Evolutionary conservation across 1,140 invertebrate genomes (phyloP).

Genomic region (Tetramorium simillimum): DNA sequence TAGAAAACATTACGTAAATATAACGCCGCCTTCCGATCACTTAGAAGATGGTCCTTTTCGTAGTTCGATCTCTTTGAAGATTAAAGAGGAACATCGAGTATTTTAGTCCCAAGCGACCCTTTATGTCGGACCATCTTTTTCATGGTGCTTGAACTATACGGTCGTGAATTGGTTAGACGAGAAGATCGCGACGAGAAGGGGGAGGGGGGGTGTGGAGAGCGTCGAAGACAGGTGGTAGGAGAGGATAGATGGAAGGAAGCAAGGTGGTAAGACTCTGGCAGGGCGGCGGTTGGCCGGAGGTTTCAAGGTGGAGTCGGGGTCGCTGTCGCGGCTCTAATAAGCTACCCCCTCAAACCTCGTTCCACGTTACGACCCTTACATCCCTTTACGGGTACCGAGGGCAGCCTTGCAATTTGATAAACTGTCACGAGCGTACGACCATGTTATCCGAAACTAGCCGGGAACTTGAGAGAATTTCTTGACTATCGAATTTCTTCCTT

Average conservation of each 20-base stretch:
- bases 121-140: conserved; percentile 69
- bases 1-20: neutral
- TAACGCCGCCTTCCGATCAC: neutral
- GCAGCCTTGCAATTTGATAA: conserved; percentile 76
- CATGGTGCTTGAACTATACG: conserved; percentile 63
- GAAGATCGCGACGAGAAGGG: neutral
- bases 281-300: conserved; percentile 74
- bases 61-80: conserved; percentile 69
- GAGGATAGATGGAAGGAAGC: conserved; percentile 68
- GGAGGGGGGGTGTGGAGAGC: neutral
- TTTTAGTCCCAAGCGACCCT: conserved; percentile 73
- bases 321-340: conserved; percentile 76
- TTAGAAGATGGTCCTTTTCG: conserved; percentile 21
- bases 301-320: conserved; percentile 73
- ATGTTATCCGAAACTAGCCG: conserved; percentile 61
- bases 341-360: conserved; percentile 70
- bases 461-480: conserved; percentile 42
- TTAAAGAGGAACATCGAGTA: conserved; percentile 77
- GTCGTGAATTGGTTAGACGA: conserved; percentile 19
- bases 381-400: conserved; percentile 69
- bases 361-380: conserved; percentile 75
- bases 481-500: conserved; percentile 49
- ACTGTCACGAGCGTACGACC: conserved; percentile 68
- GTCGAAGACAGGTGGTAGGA: conserved; percentile 59
- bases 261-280: conserved; percentile 75